Conservation (phyloP, 2,888 invertebrate genomes). For the Phasia obesa region DNA sequence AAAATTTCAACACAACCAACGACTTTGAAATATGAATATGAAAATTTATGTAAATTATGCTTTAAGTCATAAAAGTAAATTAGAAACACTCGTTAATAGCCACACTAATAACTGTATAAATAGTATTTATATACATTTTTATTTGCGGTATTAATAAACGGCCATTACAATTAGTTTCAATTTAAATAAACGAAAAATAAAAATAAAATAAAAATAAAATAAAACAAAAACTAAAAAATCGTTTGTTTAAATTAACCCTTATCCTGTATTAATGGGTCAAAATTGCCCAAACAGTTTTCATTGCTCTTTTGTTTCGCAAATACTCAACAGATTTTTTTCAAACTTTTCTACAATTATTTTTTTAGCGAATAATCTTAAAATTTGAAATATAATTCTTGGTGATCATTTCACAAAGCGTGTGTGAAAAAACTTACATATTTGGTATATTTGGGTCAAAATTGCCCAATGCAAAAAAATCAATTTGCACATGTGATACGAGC, state of each 20-base stretch:
- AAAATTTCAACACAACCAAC: conserved; percentile 33
- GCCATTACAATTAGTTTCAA: conserved; percentile 44
- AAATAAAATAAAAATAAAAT: background rate
- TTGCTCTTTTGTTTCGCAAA: too few relatives aligned
- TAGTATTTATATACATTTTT: conserved; percentile 4
- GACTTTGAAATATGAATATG: conserved; percentile 26
- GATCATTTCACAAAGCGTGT: too few relatives aligned
- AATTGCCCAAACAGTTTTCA: too few relatives aligned
- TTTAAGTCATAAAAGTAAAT: conserved; percentile 64
- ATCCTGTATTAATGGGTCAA: too few relatives aligned
- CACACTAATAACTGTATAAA: conserved; percentile 9
- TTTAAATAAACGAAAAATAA: conserved; percentile 20
- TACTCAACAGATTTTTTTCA: too few relatives aligned
- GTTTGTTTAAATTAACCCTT: conserved; percentile 1
- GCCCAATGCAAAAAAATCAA: too few relatives aligned
- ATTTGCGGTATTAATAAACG: conserved; percentile 15
- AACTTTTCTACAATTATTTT: too few relatives aligned
- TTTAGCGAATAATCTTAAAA: too few relatives aligned
- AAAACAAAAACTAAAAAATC: conserved; percentile 1
- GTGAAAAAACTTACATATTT: too few relatives aligned
- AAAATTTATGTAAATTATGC: conserved; percentile 65
- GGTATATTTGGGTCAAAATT: too few relatives aligned
- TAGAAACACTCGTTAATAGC: conserved; percentile 55
- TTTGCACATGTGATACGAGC: too few relatives aligned
- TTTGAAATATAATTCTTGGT: too few relatives aligned